Base-by-base conservation (phyloP, 2,888 invertebrate species). In the Nomada ruficornis region DNA sequence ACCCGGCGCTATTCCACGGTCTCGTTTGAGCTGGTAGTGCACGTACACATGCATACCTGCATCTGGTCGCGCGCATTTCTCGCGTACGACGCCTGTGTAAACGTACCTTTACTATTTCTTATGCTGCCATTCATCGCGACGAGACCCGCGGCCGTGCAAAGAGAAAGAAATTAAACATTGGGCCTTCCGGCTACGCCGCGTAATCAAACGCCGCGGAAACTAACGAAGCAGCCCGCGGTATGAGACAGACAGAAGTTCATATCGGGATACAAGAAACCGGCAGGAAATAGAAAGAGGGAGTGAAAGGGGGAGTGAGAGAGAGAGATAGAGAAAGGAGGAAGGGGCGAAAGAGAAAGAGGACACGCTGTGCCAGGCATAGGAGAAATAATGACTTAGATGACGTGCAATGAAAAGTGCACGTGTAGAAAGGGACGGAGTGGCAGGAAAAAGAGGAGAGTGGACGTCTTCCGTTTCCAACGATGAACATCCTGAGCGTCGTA, bases 111-210 rank as follows among this genome's bases (percentile, higher is more conserved):
- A 78, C 80, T 85, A 73, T 83, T 89, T 86, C 85, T 86, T 82
- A 84, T 82, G 68, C 82, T 76, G 79, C 80, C 86, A 89, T 88
- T 89, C 85, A 81, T 78, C 63, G 85, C 70, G 59, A 75, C 78
- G 79, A 69, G 69, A 71, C 67, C 77, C 77, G 81, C 80, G 82
- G 79, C 80, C 81, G 73, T 76, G 78, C 85, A 85, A 75, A 85
- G 82, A 80, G 84, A 87, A 90, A 90, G 90, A 90, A 91, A 91
- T 91, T 91, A 91, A 91, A 91, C 90, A 91, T 90, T 77, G 80
- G 75, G 65, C 89, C 90, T 86, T 68, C 69, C 80, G 89, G 90
- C 89, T 86, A 85, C 82, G 80, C 76, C 76, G 79, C 83, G 86
- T 90, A 89, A 91, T 91, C 90, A 90, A 91, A 91, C 90, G 82